Evolutionary conservation across 2,113 vertebrate genomes (phyloP), one percentile per base, ranked within the genome.

Genomic region (Dicentrarchus labrax): DNA sequence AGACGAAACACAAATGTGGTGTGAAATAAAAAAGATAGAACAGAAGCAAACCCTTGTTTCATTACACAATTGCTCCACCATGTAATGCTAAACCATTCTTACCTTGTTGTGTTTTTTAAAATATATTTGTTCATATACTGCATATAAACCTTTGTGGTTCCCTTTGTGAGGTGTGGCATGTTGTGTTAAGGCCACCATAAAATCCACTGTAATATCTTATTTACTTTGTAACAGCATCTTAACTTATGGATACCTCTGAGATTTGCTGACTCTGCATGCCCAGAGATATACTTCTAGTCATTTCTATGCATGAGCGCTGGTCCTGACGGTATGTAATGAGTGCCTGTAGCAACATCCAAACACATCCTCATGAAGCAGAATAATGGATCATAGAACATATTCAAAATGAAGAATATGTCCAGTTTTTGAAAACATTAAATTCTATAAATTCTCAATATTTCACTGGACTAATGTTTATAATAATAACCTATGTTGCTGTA

Each of bases 321-420:
- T 78, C 48, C 69, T 83, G 84, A 82, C 75, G 22, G 68, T 54
- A 64, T 1, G 8, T 84, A 90, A 86, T 70, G 64, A 82, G 60
- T 9, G 67, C 74, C 75, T 57, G 10, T 22, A 84, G 81, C 24
- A 56, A 66, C 47, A 72, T 53, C 57, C 48, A 69, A 72, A 75
- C 54, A 39, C 45, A 57, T 45, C 41, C 24, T 54, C 64, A 61
- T 48, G 45, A 51, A 66, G 6, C 19, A 64, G 50, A 64, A 12
- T 60, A 78, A 87, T 60, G 60, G 69, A 19, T 60, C 48, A 41
- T 24, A 17, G 36, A 24, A 1, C 22, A 45, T 17, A 30, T 64
- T 82, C 36, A n/a, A 68, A 70, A 73, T 66, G 22, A 80, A 78
- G 72, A 53, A 77, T 47, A 45, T 43, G 61, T 13, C n/a, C n/a